A percentile compares a stretch with the other conserved stretches of the same genome.
Conservation (phyloP, 2,888 invertebrate species). For the Dolomedes plantarius region DNA sequence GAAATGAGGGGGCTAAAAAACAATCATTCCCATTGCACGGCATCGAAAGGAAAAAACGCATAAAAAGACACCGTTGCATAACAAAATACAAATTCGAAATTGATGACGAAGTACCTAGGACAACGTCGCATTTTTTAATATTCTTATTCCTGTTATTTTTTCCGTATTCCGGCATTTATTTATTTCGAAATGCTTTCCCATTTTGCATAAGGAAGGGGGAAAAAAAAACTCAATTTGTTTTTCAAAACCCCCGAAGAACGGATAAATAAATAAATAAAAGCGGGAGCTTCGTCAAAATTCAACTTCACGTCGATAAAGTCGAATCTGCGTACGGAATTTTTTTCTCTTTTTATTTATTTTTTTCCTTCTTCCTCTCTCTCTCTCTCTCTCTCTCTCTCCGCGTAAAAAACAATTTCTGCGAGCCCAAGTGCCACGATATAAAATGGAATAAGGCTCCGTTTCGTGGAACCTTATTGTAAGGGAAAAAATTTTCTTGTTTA, state of each 20-base stretch:
- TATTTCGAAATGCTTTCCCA: conserved; percentile 70
- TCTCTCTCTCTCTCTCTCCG: background rate
- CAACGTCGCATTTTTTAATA: conserved; percentile 66
- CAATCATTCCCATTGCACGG: conserved; percentile 67
- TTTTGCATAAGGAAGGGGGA: conserved; percentile 52
- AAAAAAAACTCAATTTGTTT: conserved; percentile 67
- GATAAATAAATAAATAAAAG: conserved; percentile 64
- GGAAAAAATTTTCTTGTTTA: conserved; percentile 27
- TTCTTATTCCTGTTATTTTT: conserved; percentile 59
- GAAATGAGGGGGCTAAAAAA: conserved; percentile 71
- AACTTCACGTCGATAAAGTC: conserved; percentile 71
- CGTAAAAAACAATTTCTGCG: conserved; percentile 48
- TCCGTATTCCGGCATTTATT: conserved; percentile 53
- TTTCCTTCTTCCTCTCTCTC: conserved; percentile 7
- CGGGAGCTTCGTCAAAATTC: conserved; percentile 70
- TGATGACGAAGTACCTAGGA: conserved; percentile 70
- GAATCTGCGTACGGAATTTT: conserved; percentile 55
- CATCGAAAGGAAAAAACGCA: conserved; percentile 32
- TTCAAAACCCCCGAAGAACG: conserved; percentile 61
- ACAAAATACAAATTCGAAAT: conserved; percentile 72
- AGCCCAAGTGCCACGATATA: conserved; percentile 40
- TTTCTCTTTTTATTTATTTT: no score
- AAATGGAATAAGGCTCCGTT: conserved; percentile 67
- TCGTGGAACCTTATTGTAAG: conserved; percentile 50
- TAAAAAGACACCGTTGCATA: conserved; percentile 65